Conservation (phyloP, 1,140 invertebrate genomes). For the Vollenhovia emeryi region DNA sequence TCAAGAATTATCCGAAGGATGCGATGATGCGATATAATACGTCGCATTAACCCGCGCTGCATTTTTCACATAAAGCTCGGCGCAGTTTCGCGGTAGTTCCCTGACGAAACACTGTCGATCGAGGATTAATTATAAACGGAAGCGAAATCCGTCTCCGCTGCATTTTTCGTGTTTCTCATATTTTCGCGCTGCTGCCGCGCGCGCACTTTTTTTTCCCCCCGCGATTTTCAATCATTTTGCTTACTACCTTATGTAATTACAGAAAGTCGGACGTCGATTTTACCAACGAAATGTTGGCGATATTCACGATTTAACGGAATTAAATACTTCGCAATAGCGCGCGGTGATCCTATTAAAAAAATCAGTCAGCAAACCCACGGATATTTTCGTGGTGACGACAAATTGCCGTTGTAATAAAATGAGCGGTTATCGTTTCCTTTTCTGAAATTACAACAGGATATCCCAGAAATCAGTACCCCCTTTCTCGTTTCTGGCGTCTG, state of each 20-base stretch:
- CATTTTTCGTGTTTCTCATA: slow-evolving; percentile 2
- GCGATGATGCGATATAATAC: slow-evolving; percentile 55
- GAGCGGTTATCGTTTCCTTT: not conserved
- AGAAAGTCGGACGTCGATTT: not conserved
- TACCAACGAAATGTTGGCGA: not conserved
- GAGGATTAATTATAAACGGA: slow-evolving; percentile 26
- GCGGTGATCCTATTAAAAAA: not conserved
- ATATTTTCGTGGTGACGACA: not conserved
- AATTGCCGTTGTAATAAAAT: not conserved
- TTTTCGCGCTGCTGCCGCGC: not conserved
- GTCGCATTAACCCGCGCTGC: slow-evolving; percentile 31
- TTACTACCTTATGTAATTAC: not conserved
- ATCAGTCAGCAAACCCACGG: not conserved
- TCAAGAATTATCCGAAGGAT: slow-evolving; percentile 75
- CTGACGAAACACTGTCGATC: not conserved
- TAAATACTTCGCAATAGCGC: not conserved
- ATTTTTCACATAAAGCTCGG: slow-evolving; percentile 29
- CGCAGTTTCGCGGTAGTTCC: not conserved
- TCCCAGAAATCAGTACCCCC: not conserved
- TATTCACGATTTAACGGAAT: not conserved
- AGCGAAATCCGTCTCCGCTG: not conserved
- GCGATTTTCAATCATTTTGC: slow-evolving; percentile 7
- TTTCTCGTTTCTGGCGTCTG: not conserved
- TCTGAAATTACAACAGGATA: not conserved
- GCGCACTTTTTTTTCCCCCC: not conserved